phyloP scores from a whole-genome alignment of 2,797 vertebrate species.

The Botia almorhae region DNA sequence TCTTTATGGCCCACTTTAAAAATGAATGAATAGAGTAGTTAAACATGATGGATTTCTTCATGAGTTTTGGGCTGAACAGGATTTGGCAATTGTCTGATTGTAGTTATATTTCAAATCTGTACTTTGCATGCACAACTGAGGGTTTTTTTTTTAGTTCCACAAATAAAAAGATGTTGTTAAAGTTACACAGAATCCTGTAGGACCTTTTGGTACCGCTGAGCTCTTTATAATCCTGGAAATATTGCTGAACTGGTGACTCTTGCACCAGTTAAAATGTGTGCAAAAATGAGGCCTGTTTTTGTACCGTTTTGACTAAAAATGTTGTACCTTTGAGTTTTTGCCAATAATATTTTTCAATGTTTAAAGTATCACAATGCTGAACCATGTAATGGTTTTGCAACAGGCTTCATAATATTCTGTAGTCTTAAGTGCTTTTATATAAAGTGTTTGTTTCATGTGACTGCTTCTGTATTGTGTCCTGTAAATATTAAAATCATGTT shows the following conservation, averaged over 20 bases:
- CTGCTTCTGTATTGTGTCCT: conserved; percentile 69
- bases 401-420: neutral
- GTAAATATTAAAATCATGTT: conserved; percentile 75
- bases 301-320: no score
- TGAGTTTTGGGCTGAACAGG: neutral
- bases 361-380: no score
- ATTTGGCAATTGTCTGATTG: neutral
- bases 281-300: no score
- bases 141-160: neutral
- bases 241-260: neutral
- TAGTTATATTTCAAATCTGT: neutral
- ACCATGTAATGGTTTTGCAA: neutral
- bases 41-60: no score
- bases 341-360: no score
- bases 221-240: neutral
- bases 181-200: no score
- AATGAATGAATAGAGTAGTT: no score
- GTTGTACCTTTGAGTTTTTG: no score
- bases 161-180: neutral
- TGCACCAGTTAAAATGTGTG: no score
- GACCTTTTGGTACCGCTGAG: no score
- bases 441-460: conserved; percentile 29
- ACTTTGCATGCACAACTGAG: neutral
- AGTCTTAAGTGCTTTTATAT: conserved; percentile 24
- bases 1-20: neutral